Evolutionary conservation across 2,797 vertebrate genomes (phyloP).

Genomic region (Smutsia temminckii): DNA sequence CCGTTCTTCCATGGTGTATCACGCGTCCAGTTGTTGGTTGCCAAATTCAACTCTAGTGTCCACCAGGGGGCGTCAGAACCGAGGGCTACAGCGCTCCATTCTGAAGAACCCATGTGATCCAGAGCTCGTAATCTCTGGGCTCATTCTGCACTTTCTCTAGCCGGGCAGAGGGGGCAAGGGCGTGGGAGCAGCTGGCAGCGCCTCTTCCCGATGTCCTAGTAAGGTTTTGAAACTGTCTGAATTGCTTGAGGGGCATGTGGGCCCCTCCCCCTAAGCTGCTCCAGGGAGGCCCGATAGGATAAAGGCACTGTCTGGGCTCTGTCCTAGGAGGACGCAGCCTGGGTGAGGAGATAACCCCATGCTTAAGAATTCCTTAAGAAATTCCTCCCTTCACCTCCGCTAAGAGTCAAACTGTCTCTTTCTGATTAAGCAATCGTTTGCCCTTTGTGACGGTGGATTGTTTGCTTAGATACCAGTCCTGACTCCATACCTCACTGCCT

Average conservation of each 20-base stretch:
- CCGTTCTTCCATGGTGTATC: neutral
- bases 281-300: neutral
- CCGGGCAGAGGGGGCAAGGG: neutral
- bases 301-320: neutral
- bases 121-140: neutral
- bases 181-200: neutral
- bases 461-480: neutral
- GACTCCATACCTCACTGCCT: neutral
- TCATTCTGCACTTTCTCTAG: neutral
- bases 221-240: slow-evolving; percentile 32
- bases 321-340: neutral
- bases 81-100: neutral
- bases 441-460: neutral
- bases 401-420: neutral
- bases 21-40: neutral
- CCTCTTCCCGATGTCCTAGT: neutral
- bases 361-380: neutral
- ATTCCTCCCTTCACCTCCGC: neutral
- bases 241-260: neutral
- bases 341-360: neutral
- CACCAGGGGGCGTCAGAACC: slow-evolving; percentile 50
- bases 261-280: neutral
- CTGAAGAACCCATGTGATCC: neutral
- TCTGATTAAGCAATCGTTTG: neutral
- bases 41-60: neutral